These are phyloP conservation scores for Eristalinus sepulchralis DNA, from an alignment of 2,888 invertebrate species.

Conservation along the genomic window DNA sequence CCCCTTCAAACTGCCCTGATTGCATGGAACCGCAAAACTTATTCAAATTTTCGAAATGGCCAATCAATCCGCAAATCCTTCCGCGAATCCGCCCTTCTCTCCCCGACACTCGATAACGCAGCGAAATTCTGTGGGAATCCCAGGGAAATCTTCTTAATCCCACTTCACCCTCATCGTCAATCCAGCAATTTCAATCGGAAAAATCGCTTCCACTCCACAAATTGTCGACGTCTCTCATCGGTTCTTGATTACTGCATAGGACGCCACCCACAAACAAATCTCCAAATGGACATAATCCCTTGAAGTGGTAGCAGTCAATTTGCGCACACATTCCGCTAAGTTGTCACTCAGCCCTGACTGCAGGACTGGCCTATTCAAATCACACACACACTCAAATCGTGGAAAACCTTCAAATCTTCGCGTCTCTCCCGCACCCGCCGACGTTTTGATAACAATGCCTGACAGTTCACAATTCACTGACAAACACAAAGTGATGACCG, in stretches of 20 bases:
- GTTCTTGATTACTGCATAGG: conserved; percentile 18
- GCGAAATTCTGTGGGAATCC: background rate
- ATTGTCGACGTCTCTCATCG: conserved; percentile 9
- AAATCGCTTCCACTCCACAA: conserved; percentile 31
- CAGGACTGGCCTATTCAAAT: conserved; percentile 19
- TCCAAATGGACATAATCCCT: conserved; percentile 52
- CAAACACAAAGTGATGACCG: conserved; percentile 19
- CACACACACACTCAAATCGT: conserved; percentile 7
- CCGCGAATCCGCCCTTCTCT: background rate
- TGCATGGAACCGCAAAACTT: background rate
- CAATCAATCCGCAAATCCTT: background rate
- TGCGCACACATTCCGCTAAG: conserved; percentile 27
- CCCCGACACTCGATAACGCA: background rate
- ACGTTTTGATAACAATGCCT: conserved; percentile 51
- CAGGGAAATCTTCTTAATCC: conserved; percentile 25
- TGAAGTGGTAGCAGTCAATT: conserved; percentile 52
- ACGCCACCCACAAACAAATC: conserved; percentile 25
- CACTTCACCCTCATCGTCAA: background rate
- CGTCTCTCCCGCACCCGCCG: background rate
- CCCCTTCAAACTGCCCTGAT: background rate
- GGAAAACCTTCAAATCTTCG: conserved; percentile 30
- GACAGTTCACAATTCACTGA: conserved; percentile 47
- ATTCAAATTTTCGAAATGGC: background rate
- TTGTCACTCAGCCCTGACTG: conserved; percentile 26
- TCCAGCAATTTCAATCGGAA: conserved; percentile 38